Percentiles rank a stretch among this genome's conserved stretches.
Conservation (phyloP, 1,140 invertebrate species). For the Mylabris phalerata region DNA sequence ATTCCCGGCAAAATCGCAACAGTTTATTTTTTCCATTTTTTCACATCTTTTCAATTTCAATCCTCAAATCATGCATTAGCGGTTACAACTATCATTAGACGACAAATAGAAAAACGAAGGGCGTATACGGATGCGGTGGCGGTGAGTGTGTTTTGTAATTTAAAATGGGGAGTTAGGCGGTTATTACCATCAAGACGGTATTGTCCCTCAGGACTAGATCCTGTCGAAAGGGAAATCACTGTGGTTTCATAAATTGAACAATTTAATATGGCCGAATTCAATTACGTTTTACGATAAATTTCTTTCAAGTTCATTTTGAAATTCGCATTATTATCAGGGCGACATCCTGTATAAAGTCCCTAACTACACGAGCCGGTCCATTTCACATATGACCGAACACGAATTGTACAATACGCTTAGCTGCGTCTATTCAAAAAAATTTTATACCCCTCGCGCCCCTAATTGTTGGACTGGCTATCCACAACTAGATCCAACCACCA, state of each 20-base stretch:
- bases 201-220: constrained; percentile 25
- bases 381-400: constrained; percentile 43
- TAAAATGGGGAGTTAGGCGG: constrained; percentile 15
- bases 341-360: constrained; percentile 17
- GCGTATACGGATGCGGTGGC: too few relatives aligned
- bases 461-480: not conserved
- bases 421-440: constrained; percentile 39
- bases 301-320: constrained; percentile 35
- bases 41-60: too few relatives aligned
- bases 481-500: not conserved
- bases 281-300: constrained; percentile 33
- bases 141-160: constrained; percentile 10
- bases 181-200: constrained; percentile 33
- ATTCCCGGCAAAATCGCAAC: too few relatives aligned
- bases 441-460: constrained; percentile 23
- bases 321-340: constrained; percentile 28
- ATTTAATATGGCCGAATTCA: constrained; percentile 35
- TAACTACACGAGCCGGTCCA: constrained; percentile 26
- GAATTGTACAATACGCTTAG: constrained; percentile 41
- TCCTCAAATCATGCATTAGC: too few relatives aligned
- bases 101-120: too few relatives aligned
- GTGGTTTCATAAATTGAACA: constrained; percentile 38
- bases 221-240: constrained; percentile 31
- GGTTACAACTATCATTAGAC: too few relatives aligned
- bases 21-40: too few relatives aligned